Percentiles rank a stretch among this genome's conserved stretches.
Evolutionary conservation across 2,888 invertebrate genomes (phyloP).

Genomic region (Chironomus riparius): DNA sequence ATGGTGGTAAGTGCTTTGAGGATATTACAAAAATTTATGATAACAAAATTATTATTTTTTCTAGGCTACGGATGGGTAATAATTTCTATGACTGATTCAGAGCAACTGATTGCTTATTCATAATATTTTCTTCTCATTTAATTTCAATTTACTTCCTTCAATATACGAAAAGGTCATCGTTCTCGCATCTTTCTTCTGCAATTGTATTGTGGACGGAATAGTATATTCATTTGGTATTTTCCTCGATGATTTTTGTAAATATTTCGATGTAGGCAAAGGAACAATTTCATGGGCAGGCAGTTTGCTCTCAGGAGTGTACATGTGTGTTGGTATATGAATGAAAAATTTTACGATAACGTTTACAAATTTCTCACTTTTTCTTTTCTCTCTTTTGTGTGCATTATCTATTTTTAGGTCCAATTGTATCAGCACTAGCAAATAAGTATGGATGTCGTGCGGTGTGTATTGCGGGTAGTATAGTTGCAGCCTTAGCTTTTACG

Average conservation of each 20-base stretch:
- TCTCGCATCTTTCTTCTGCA: constrained; percentile 92
- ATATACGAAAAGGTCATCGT: constrained; percentile 62
- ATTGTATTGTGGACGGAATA: constrained; percentile 96
- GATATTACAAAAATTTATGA: background rate
- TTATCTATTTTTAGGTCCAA: constrained; percentile 57
- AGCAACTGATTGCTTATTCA: constrained; percentile 54
- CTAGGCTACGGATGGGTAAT: constrained; percentile 76
- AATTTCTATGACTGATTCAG: constrained; percentile 92
- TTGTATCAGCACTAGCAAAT: constrained; percentile 92
- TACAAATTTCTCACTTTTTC: background rate
- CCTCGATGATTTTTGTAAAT: constrained; percentile 65
- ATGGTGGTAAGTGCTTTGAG: constrained; percentile 46
- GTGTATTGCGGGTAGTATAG: constrained; percentile 82
- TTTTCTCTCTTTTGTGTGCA: background rate
- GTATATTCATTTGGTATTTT: constrained; percentile 98
- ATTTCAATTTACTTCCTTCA: too few relatives aligned
- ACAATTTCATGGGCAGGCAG: constrained; percentile 92
- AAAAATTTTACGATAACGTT: background rate
- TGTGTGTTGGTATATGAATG: constrained; percentile 67
- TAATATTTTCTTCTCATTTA: background rate
- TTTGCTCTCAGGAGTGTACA: constrained; percentile 88
- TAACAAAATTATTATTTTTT: background rate
- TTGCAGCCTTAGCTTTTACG: constrained; percentile 76
- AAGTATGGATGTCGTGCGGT: constrained; percentile 91
- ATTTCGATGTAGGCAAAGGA: constrained; percentile 78